Evolutionary conservation across 2,797 vertebrate genomes (phyloP), one percentile per base, ranked within the genome.

Genomic region (Botia kubotai): DNA sequence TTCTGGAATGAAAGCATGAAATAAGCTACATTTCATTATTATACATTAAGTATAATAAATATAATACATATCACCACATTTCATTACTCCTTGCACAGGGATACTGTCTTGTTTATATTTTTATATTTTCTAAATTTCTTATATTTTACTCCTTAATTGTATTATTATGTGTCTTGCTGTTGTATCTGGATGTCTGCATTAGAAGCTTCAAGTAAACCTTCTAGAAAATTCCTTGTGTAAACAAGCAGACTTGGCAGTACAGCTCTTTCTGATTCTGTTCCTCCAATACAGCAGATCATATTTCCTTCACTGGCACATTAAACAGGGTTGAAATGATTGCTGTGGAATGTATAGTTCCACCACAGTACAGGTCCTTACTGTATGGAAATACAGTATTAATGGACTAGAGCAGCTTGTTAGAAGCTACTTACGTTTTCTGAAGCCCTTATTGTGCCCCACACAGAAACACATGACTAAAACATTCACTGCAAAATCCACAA

Each of bases 381-480:
- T 62, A 81, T 74, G 72, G 39, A 65, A 83, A 72, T 43, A 43
- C 63, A 57, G 71, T 57, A 75, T 53, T 86, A 84, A 86, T 84
- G 74, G 82, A 84, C 84, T 77, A 65, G 17, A 83, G 65, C 75
- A 74, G 68, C 62, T 74, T 16, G 11, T 78, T 78, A 77, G 68
- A 82, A 75, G 72, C 69, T 81, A 58, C 46, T 83, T 43, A 43
- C 16, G 65, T 76, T 77, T 86, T 77, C 60, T 55, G 80, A 72
- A 48, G 80, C 53, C 43, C 14, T 77, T 36, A 60, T 67, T 67
- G 72, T 52, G 26, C 12, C 14, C 26, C 26, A 63, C 6, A 39
- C 29, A 4, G 50, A 78, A 63, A 74, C n/a, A 8, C 82, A 84
- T 81, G 71, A 81, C 79, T 79, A 80, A 76, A 85, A 82, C 74